Conservation (phyloP, 1,140 invertebrate genomes). For the Drosophila repletoides region DNA sequence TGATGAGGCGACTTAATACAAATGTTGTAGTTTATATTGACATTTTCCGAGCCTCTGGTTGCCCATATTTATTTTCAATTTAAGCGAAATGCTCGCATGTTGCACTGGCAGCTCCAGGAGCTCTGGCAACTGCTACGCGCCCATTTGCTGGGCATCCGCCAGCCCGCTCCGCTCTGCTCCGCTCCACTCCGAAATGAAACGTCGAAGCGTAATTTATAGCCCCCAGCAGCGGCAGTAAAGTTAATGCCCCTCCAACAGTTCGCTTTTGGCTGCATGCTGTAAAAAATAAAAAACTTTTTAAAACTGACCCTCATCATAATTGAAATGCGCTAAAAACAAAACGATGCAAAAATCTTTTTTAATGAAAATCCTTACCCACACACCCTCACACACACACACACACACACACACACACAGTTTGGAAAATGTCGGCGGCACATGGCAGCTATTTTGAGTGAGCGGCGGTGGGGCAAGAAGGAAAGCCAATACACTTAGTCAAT, state of each 20-base stretch:
- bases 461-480: constrained; percentile 25
- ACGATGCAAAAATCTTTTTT: constrained; percentile 57
- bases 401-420: background rate
- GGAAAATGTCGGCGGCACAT: constrained; percentile 12
- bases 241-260: constrained; percentile 54
- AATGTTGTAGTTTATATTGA: constrained; percentile 53
- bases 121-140: constrained; percentile 63
- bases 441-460: constrained; percentile 46
- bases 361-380: constrained; percentile 28
- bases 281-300: constrained; percentile 53
- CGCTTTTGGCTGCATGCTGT: constrained; percentile 13
- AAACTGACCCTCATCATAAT: constrained; percentile 72
- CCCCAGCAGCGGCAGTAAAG: constrained; percentile 53
- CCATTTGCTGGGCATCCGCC: constrained; percentile 34
- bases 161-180: background rate
- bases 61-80: constrained; percentile 75
- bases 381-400: background rate
- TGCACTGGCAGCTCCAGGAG: constrained; percentile 28
- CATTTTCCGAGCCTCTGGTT: constrained; percentile 40
- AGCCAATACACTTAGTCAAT: constrained; percentile 43
- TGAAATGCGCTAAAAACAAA: constrained; percentile 68
- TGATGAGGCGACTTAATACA: background rate
- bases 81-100: constrained; percentile 60
- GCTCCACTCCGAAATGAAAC: background rate
- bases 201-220: constrained; percentile 60